These are phyloP conservation scores for Eulemur macaco DNA, from an alignment of 2,113 vertebrate species.

Conservation along the genomic window DNA sequence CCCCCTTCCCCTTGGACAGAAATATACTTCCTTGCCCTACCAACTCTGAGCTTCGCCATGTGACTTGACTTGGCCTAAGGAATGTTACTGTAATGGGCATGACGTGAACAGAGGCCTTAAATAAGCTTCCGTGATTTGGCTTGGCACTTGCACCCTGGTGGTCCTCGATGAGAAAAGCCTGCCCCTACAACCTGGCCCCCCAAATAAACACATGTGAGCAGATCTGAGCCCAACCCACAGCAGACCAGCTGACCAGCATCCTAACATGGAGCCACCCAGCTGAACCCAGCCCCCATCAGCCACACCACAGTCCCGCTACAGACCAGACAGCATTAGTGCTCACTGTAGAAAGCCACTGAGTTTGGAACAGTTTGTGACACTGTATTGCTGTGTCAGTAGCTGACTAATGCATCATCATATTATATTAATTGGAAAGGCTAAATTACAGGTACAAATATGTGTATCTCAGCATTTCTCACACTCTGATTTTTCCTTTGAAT, in stretches of 20 bases:
- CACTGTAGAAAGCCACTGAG: not conserved
- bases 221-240: not conserved
- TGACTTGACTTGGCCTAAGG: slow-evolving; percentile 7
- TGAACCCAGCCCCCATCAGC: not conserved
- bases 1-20: not conserved
- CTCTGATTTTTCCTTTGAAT: not conserved
- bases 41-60: not conserved
- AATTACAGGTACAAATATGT: not conserved
- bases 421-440: not conserved
- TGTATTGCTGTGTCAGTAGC: not conserved
- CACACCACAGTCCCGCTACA: not conserved
- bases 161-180: not conserved
- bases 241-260: not conserved
- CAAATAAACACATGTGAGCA: not conserved
- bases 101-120: not conserved
- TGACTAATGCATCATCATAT: not conserved
- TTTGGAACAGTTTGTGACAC: not conserved
- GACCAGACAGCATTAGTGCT: not conserved
- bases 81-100: not conserved
- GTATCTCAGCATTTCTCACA: not conserved
- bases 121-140: not conserved
- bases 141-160: not conserved
- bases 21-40: not conserved
- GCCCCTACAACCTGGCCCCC: not conserved
- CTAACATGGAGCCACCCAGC: not conserved